Percentiles rank a stretch among this genome's conserved stretches.
Conservation (phyloP, 2,113 vertebrate species). For the Onychostruthus taczanowskii region DNA sequence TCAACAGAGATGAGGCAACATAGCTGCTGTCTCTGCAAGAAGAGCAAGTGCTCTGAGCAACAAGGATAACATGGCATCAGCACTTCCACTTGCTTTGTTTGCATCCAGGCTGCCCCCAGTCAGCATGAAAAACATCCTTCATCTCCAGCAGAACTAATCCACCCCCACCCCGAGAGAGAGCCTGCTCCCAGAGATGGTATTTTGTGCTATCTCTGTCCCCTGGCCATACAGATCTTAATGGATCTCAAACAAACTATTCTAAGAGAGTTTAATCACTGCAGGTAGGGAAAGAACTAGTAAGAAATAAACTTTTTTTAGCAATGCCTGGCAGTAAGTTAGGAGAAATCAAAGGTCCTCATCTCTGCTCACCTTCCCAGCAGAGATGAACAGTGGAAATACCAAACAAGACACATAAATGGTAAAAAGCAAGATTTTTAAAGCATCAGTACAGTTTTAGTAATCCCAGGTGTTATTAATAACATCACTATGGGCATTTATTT, state of each 20-base stretch:
- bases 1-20: not conserved
- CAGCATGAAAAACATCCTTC: not conserved
- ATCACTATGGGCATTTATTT: conserved; percentile 1
- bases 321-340: not conserved
- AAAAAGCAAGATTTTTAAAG: conserved; percentile 15
- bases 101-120: not conserved
- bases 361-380: not conserved
- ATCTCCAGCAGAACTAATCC: not conserved
- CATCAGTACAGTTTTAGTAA: not conserved
- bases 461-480: not conserved
- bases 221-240: not conserved
- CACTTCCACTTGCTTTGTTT: not conserved
- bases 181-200: not conserved
- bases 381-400: not conserved
- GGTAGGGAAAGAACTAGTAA: not conserved
- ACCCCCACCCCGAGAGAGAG: not conserved
- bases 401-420: not conserved
- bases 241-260: not conserved
- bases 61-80: not conserved
- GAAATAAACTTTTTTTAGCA: not conserved
- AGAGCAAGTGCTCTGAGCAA: not conserved
- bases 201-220: not conserved
- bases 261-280: not conserved
- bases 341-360: not conserved
- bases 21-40: not conserved